A percentile compares a stretch with the other conserved stretches of the same genome.
Evolutionary conservation across 2,797 vertebrate species (phyloP).

Genomic region (Manis crassicaudata): DNA sequence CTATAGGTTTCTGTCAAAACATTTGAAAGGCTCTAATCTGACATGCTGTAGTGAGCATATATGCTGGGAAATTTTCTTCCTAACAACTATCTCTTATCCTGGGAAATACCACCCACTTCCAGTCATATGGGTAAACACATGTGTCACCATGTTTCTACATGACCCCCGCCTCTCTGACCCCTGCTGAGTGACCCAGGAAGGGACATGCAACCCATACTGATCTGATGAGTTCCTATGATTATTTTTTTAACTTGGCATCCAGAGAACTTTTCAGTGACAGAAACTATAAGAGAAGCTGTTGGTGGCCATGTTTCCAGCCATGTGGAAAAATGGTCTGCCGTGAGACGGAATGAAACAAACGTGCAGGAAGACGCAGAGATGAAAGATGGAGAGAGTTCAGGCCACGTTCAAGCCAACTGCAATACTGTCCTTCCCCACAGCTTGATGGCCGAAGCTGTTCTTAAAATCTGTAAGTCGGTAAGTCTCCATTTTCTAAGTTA

Average conservation of each 20-base stretch:
- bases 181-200: neutral
- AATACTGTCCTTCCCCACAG: neutral
- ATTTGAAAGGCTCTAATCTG: neutral
- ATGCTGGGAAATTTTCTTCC: neutral
- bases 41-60: neutral
- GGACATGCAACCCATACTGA: neutral
- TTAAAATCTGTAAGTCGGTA: neutral
- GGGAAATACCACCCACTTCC: neutral
- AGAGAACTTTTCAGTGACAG: conserved; percentile 6
- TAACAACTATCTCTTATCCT: neutral
- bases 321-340: neutral
- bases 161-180: neutral
- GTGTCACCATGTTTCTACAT: neutral
- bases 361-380: neutral
- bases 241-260: neutral
- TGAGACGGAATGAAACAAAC: conserved; percentile 15
- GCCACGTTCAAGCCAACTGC: neutral
- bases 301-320: neutral
- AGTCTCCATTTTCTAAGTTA: neutral
- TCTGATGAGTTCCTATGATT: neutral
- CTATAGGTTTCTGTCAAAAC: conserved; percentile 16
- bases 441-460: neutral
- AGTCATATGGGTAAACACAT: neutral
- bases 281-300: neutral
- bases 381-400: neutral